These are phyloP conservation scores for Ptychochromis oligacanthus DNA, from an alignment of 2,113 vertebrate species.

Conservation along the genomic window DNA sequence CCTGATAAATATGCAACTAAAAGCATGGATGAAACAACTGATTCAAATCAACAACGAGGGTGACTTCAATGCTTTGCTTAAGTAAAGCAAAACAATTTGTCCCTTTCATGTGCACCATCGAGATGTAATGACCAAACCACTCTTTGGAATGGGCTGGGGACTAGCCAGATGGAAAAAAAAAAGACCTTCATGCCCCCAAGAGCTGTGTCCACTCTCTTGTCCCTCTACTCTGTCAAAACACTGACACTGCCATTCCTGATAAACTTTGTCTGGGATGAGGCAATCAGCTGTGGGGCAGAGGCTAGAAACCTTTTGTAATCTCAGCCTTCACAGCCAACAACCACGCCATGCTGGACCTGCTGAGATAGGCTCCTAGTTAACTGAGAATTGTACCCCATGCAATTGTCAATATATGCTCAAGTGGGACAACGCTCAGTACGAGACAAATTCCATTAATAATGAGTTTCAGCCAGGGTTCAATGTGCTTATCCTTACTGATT, in stretches of 20 bases:
- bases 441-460: background rate
- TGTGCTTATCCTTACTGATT: background rate
- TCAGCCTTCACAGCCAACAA: slow-evolving; percentile 12
- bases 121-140: background rate
- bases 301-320: slow-evolving; percentile 45
- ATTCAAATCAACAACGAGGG: background rate
- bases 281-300: slow-evolving; percentile 25
- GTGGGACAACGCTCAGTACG: background rate
- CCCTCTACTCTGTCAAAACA: slow-evolving; percentile 46
- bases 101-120: background rate
- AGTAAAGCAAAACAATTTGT: background rate
- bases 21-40: background rate
- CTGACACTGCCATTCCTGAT: slow-evolving; percentile 48
- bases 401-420: background rate
- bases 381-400: slow-evolving; percentile 17
- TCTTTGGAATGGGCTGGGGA: slow-evolving; percentile 10
- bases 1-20: background rate
- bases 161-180: slow-evolving; percentile 25
- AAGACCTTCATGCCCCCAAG: slow-evolving; percentile 10
- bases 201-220: slow-evolving; percentile 41
- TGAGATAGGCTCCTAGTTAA: slow-evolving; percentile 30
- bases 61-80: background rate
- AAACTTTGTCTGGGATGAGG: slow-evolving; percentile 29
- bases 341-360: slow-evolving; percentile 12
- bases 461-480: background rate